A percentile compares a stretch with the other conserved stretches of the same genome.
Evolutionary conservation across 1,140 invertebrate genomes (phyloP).

Genomic region (Littorina saxatilis): DNA sequence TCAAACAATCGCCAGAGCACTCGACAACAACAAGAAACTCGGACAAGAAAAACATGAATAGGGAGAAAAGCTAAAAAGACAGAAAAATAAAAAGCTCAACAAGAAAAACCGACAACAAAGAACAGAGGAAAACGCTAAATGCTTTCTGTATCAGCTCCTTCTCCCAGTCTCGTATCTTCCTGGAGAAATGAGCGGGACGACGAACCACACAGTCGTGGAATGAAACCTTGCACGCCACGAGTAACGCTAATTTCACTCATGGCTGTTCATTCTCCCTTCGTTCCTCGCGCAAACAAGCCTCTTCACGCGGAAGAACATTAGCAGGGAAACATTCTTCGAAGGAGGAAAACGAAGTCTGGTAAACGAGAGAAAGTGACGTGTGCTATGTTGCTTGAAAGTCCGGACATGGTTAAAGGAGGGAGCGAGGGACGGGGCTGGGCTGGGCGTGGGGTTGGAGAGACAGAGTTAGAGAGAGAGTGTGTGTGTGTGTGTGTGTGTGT

Average conservation of each 20-base stretch:
- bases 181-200: not conserved
- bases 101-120: not conserved
- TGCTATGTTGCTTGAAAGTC: no score
- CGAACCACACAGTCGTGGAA: constrained; percentile 31
- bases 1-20: no score
- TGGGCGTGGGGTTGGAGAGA: no score
- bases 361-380: no score
- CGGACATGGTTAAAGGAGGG: no score
- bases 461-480: no score
- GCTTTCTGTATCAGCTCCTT: constrained; percentile 19
- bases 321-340: no score
- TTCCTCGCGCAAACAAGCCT: constrained; percentile 36
- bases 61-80: not conserved
- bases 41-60: not conserved
- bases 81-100: no score
- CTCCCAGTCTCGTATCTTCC: constrained; percentile 13
- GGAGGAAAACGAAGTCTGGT: no score
- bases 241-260: constrained; percentile 37
- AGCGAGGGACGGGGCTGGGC: no score
- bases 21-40: no score
- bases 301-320: constrained; percentile 18
- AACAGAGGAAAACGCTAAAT: not conserved
- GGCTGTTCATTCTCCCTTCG: constrained; percentile 35
- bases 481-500: no score
- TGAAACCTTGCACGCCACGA: constrained; percentile 25